Evolutionary conservation across 2,797 vertebrate species (phyloP), one percentile per base, ranked within the genome.

Genomic region (Rhynchonycteris naso): DNA sequence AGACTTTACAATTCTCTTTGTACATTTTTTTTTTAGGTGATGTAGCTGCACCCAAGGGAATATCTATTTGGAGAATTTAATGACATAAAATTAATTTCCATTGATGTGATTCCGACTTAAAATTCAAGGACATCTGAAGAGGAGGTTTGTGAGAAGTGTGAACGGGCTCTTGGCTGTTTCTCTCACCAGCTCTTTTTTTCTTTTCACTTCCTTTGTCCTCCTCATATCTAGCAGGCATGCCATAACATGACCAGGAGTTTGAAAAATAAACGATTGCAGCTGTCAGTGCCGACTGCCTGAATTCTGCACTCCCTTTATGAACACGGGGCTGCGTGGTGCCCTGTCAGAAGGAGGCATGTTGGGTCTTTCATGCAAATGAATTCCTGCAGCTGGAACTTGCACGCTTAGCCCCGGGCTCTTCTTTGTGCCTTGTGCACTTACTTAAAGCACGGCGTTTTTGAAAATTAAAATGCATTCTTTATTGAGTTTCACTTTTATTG

Each of bases 331-430:
- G 33, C 16, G 8, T 43, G 38, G 19, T 83, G 58, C 4, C 66
- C 66, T 83, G 91, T 96, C 79, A 87, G 92, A 96, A 54, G 88
- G 14, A 94, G 58, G 72, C 86, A 71, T 2, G 47, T 52, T 84
- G 28, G 71, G 75, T 81, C 91, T 96, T 80, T 83, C 58, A 94
- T 47, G 72, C 95, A 96, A 96, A 97, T 97, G 54, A 94, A 93
- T 97, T 96, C 95, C 75, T 96, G 61, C 58, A 94, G 91, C 68
- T 96, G 65, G 90, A 97, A 97, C 86, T 94, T 95, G 88, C 91
- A 95, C 15, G 84, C 74, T 52, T 95, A 85, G 74, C 96, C 86
- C 50, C 12, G 38, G 89, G 94, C 74, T 80, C 84, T 90, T 84
- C 93, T 65, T 43, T 50, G 76, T 95, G 69, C 72, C 85, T 95